Evolutionary conservation across 2,797 vertebrate species (phyloP).

Genomic region (Dendrocincla tyrannina): DNA sequence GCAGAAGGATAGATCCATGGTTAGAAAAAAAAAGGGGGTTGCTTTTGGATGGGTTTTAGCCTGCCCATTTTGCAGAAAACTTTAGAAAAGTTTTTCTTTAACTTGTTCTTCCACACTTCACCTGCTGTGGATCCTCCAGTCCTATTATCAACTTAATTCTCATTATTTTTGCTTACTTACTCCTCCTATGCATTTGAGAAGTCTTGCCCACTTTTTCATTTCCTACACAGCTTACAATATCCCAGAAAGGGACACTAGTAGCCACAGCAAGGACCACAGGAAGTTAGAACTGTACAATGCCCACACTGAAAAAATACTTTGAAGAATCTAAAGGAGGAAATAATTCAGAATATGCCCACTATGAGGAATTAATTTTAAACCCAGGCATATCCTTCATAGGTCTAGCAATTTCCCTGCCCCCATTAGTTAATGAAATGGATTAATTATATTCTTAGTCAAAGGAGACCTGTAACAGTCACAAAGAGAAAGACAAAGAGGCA

Average conservation of each 20-base stretch:
- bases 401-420: background rate
- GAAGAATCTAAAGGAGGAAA: background rate
- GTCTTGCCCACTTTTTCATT: background rate
- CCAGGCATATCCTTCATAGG: background rate
- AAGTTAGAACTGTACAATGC: background rate
- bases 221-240: background rate
- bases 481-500: background rate
- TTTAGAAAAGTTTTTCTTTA: background rate
- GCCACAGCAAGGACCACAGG: accelerated
- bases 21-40: background rate
- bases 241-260: background rate
- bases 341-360: background rate
- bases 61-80: background rate
- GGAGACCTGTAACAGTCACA: background rate
- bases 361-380: background rate
- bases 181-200: background rate
- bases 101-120: background rate
- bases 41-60: background rate
- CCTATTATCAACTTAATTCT: background rate
- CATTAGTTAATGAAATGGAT: background rate
- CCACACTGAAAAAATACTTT: background rate
- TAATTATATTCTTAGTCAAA: background rate
- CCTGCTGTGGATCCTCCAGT: background rate
- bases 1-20: background rate
- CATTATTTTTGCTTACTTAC: background rate